Conservation (phyloP, 2,888 invertebrate genomes). For the Argyresthia albistria region DNA sequence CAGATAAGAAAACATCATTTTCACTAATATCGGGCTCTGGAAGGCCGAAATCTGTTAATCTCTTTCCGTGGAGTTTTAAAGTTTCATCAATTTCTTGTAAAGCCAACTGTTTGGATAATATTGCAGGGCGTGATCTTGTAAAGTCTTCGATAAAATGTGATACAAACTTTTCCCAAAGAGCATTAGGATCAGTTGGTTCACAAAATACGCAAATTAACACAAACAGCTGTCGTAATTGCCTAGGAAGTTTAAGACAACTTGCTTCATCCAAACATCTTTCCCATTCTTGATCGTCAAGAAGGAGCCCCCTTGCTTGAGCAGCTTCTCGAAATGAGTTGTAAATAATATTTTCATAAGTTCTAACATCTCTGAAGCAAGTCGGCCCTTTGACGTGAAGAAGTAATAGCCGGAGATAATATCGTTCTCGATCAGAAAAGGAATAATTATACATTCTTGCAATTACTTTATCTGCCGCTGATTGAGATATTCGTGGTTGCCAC, state of each 20-base stretch:
- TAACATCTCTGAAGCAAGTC: too few species aligned
- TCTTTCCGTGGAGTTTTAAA: constrained; percentile 8
- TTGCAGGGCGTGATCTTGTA: constrained; percentile 12
- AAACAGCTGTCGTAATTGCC: constrained; percentile 14
- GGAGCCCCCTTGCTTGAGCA: constrained; percentile 7
- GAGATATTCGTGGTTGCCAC: too few species aligned
- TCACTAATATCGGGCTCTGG: background rate
- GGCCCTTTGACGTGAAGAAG: too few species aligned
- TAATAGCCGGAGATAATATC: too few species aligned
- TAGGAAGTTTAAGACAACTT: constrained; percentile 9
- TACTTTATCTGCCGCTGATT: too few species aligned
- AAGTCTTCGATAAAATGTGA: constrained; percentile 10
- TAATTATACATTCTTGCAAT: too few species aligned
- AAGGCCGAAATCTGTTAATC: constrained; percentile 1
- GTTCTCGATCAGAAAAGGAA: too few species aligned
- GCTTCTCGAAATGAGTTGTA: constrained; percentile 8
- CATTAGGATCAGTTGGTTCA: constrained; percentile 9
- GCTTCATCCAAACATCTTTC: constrained; percentile 8
- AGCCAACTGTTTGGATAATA: background rate
- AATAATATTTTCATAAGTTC: background rate
- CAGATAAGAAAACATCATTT: background rate
- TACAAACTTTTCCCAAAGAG: constrained; percentile 11
- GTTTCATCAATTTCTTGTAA: constrained; percentile 9
- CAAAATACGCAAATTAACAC: constrained; percentile 12
- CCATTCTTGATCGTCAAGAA: constrained; percentile 6